phyloP scores from a whole-genome alignment of 2,888 invertebrate species.

The Sesia apiformis region DNA sequence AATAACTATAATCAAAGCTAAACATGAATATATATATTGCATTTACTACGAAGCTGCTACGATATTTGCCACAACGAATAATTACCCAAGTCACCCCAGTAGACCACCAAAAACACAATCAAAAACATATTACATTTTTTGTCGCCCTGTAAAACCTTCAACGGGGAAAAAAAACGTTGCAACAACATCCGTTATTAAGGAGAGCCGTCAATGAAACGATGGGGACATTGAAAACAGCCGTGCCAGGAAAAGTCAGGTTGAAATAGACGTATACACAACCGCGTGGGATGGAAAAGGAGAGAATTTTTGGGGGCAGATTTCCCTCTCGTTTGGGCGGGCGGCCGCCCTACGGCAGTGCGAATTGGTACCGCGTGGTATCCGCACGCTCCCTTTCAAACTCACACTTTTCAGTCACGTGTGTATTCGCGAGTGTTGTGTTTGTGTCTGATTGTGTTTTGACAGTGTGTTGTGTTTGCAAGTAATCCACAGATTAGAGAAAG shows the following conservation, averaged over 20 bases:
- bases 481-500: too few relatives aligned
- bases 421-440: too few relatives aligned
- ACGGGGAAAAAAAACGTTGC: neutral
- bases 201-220: constrained; percentile 55
- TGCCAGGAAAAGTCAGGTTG: constrained; percentile 30
- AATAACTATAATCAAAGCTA: too few relatives aligned
- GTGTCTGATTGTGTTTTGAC: too few relatives aligned
- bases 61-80: too few relatives aligned
- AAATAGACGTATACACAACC: constrained; percentile 17
- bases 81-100: too few relatives aligned
- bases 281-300: constrained; percentile 19
- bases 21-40: too few relatives aligned
- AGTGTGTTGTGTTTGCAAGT: too few relatives aligned
- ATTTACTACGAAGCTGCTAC: too few relatives aligned
- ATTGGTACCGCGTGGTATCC: constrained; percentile 27
- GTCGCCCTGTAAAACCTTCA: neutral
- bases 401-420: too few relatives aligned
- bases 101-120: neutral
- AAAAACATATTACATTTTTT: neutral
- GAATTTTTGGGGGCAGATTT: constrained; percentile 41
- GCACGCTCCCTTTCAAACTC: constrained; percentile 11
- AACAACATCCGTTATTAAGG: constrained; percentile 16
- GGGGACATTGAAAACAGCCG: constrained; percentile 44
- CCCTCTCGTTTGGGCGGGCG: constrained; percentile 57
- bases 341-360: constrained; percentile 31